Conservation (phyloP, 2,113 vertebrate genomes). For the Malaclemys terrapin region DNA sequence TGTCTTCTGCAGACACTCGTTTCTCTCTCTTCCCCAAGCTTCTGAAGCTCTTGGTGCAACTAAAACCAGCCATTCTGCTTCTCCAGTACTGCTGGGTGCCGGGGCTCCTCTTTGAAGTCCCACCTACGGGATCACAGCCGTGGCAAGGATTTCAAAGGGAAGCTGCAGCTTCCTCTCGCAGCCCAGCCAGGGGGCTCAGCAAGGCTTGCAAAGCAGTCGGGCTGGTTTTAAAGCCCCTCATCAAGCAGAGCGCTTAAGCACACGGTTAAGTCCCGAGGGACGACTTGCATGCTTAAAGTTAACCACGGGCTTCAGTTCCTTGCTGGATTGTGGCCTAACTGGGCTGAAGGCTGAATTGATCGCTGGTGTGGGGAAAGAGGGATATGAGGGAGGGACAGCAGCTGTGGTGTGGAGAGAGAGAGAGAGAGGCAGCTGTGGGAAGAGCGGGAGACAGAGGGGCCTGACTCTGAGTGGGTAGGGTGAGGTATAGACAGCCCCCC, state of each 20-base stretch:
- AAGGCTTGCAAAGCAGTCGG: constrained; percentile 67
- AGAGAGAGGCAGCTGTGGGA: not conserved
- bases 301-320: not conserved
- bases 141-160: constrained; percentile 77
- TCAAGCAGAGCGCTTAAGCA: constrained; percentile 71
- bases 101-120: constrained; percentile 76
- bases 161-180: constrained; percentile 72
- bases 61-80: constrained; percentile 75
- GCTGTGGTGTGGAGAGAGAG: too few species aligned
- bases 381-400: not conserved
- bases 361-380: not conserved
- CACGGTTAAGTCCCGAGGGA: constrained; percentile 61
- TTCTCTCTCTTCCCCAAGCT: constrained; percentile 45
- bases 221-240: constrained; percentile 69
- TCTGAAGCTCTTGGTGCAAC: constrained; percentile 62
- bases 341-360: not conserved
- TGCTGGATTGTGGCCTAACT: constrained; percentile 23
- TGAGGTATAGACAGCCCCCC: not conserved
- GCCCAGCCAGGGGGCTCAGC: constrained; percentile 69
- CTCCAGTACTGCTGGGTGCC: constrained; percentile 56
- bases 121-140: constrained; percentile 75
- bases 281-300: not conserved
- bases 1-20: not conserved
- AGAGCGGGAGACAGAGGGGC: not conserved
- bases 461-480: not conserved